Base-by-base conservation (phyloP, 2,888 invertebrate species). In the Chydorus sphaericus region DNA sequence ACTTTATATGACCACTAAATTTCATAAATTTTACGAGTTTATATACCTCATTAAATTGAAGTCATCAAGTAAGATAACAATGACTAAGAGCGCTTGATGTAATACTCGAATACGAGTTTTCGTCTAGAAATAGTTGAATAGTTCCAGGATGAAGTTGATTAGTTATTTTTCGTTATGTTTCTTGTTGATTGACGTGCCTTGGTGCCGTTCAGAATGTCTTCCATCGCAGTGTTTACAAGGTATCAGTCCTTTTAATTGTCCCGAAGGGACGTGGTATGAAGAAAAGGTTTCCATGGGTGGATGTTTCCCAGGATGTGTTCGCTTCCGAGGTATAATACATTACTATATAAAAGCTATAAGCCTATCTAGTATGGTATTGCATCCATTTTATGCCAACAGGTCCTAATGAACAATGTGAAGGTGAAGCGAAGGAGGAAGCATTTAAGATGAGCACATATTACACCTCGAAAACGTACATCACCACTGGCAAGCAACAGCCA, bases 291-390 rank as follows among this genome's bases (percentile, higher is more conserved):
- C 63, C 1, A 23, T 57, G 26, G 63, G 63, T 48, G 61, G 61
- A 11, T 63, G 63, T 54, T 64, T 63, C 52, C 60, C 63, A 37
- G 44, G 56, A 14, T 64, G 64, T 48, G 60, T 62, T 2, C 31
- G 56, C 16, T 59, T 55, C 10, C 23, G 59, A 44, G 49, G 61
- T 60, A 57, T 48, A 39, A 14, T 20, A n/a, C n/a, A n/a, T n/a
- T n/a, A n/a, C n/a, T n/a, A n/a, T n/a, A n/a, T n/a, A n/a, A n/a
- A n/a, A n/a, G n/a, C n/a, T n/a, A n/a, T n/a, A n/a, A n/a, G n/a
- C n/a, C n/a, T n/a, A n/a, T n/a, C n/a, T n/a, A n/a, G n/a, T n/a
- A n/a, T n/a, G n/a, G n/a, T n/a, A n/a, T n/a, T n/a, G n/a, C n/a
- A n/a, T n/a, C n/a, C 30, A 23, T n/a, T 50, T 30, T 18, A 50